Conservation (phyloP, 2,797 vertebrate species). For the Perodicticus potto region DNA sequence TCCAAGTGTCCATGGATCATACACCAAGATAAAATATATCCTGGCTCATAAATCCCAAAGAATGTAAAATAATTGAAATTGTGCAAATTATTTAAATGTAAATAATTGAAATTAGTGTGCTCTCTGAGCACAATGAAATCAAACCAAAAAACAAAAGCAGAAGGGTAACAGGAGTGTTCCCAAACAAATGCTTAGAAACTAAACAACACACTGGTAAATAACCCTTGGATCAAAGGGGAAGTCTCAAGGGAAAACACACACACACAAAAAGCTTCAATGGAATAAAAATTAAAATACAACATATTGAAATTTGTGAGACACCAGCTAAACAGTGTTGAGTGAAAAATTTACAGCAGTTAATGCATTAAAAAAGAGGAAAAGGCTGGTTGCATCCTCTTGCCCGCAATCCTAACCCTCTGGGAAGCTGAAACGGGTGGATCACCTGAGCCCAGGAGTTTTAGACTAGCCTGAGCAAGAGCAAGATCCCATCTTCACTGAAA, state of each 20-base stretch:
- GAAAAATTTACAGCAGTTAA: background rate
- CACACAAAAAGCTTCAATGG: background rate
- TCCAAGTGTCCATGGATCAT: background rate
- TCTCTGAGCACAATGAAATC: background rate
- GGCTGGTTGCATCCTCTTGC: too few relatives aligned
- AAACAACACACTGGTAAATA: background rate
- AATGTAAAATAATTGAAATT: slow-evolving; percentile 21
- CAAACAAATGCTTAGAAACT: background rate
- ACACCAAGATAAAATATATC: background rate
- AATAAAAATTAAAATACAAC: slow-evolving; percentile 7
- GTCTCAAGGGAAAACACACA: background rate
- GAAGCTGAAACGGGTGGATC: too few relatives aligned
- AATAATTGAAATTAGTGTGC: background rate
- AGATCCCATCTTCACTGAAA: too few relatives aligned
- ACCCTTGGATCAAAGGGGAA: background rate
- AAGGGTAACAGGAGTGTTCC: background rate
- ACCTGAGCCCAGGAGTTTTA: too few relatives aligned
- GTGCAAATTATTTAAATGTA: too few relatives aligned
- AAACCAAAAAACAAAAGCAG: slow-evolving; percentile 9
- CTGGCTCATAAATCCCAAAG: background rate
- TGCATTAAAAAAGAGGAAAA: background rate
- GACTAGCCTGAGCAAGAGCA: too few relatives aligned
- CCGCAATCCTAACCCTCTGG: too few relatives aligned
- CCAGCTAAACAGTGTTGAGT: background rate
- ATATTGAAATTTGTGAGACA: background rate